Percentiles rank a stretch among this genome's conserved stretches.
Evolutionary conservation across 2,797 vertebrate species (phyloP).

Genomic region (Alca torda): DNA sequence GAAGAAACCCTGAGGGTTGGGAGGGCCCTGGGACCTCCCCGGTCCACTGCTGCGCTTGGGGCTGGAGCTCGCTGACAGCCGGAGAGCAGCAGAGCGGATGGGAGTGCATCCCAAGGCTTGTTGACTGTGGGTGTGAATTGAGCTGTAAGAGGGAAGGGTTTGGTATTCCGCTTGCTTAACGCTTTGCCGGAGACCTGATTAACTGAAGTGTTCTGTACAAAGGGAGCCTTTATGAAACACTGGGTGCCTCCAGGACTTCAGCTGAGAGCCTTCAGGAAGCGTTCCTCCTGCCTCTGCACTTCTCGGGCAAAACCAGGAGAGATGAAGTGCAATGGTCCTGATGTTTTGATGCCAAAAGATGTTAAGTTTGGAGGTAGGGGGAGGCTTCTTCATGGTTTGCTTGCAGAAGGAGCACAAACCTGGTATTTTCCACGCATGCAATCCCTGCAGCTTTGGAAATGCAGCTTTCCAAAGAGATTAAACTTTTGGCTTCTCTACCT

Average conservation of each 20-base stretch:
- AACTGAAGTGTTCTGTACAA: not conserved
- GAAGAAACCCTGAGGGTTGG: not conserved
- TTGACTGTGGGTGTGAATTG: not conserved
- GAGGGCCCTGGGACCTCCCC: not conserved
- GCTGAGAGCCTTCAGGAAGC: not conserved
- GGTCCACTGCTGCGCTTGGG: accelerated
- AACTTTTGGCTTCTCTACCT: not conserved
- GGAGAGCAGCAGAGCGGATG: not conserved
- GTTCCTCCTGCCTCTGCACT: accelerated
- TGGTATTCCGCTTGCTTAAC: not conserved
- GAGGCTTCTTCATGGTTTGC: not conserved
- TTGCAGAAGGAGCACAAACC: not conserved
- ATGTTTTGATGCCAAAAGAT: not conserved
- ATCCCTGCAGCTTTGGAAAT: not conserved
- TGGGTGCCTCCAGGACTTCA: not conserved
- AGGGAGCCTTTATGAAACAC: not conserved
- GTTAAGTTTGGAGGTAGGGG: not conserved
- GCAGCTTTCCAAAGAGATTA: not conserved
- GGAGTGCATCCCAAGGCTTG: not conserved
- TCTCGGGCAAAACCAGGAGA: not conserved
- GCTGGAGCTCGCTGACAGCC: not conserved
- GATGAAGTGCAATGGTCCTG: not conserved
- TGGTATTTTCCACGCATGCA: not conserved
- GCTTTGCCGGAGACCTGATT: not conserved
- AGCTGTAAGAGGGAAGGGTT: not conserved